Conservation (phyloP, 2,797 vertebrate genomes). For the Peromyscus melanophrys region DNA sequence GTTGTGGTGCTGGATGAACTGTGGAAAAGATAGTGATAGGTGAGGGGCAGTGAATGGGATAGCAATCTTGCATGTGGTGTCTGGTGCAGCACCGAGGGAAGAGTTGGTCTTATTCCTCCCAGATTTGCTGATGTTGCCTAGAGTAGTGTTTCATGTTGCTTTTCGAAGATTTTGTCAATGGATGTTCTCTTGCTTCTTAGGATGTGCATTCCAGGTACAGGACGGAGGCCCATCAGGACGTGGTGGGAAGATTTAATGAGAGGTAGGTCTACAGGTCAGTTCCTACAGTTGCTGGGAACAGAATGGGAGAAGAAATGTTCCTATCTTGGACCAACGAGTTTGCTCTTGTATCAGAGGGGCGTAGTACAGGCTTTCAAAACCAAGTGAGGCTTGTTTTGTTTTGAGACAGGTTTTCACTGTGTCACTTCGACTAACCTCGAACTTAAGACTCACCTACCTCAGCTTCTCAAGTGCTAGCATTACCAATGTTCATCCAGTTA, state of each 20-base stretch:
- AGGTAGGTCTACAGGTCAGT: constrained; percentile 88
- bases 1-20: not conserved
- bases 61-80: not conserved
- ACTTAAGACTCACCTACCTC: too few species aligned
- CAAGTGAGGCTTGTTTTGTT: not conserved
- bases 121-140: not conserved
- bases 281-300: not conserved
- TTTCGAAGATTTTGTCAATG: not conserved
- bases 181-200: constrained; percentile 84
- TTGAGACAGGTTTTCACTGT: not conserved
- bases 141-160: not conserved
- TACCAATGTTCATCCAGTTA: not conserved
- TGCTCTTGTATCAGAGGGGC: not conserved
- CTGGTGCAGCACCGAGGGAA: not conserved
- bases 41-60: not conserved
- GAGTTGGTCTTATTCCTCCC: not conserved
- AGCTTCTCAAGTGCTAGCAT: not conserved
- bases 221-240: constrained; percentile 98
- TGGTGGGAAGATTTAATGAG: constrained; percentile 98
- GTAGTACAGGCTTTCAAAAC: accelerated
- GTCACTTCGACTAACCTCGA: not conserved
- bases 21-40: not conserved
- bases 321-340: not conserved
- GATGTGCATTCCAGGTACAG: constrained; percentile 98
- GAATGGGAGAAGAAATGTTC: not conserved